A percentile compares a stretch with the other conserved stretches of the same genome.
Evolutionary conservation across 2,888 invertebrate genomes (phyloP).

Genomic region (Dynastes maya): DNA sequence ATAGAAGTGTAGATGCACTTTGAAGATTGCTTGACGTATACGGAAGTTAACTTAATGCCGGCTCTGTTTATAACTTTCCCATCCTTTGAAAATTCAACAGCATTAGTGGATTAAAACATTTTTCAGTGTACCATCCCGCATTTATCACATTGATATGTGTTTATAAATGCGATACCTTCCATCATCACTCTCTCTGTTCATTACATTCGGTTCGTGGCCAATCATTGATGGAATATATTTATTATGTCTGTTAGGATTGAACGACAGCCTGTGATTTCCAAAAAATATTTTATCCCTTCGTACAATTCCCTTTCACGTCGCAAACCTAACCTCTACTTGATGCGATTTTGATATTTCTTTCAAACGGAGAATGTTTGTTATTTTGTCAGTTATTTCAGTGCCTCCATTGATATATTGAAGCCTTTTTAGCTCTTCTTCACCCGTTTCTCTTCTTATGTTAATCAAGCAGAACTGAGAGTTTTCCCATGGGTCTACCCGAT

Average conservation of each 20-base stretch:
- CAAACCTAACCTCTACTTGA: conserved; percentile 8
- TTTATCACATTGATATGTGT: conserved; percentile 47
- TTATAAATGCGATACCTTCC: conserved; percentile 45
- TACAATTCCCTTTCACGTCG: not conserved
- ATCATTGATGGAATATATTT: conserved; percentile 20
- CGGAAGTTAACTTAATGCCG: not conserved
- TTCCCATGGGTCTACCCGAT: not conserved
- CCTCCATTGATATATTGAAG: conserved; percentile 5
- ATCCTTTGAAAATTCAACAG: not conserved
- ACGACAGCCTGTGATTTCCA: conserved; percentile 25
- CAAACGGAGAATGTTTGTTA: conserved; percentile 12
- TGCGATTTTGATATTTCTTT: conserved; percentile 19
- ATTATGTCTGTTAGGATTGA: conserved; percentile 22
- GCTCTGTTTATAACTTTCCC: not conserved
- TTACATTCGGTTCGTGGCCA: not conserved
- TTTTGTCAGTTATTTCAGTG: conserved; percentile 1
- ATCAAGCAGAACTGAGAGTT: not conserved
- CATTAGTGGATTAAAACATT: conserved; percentile 49
- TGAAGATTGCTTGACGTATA: too few species aligned
- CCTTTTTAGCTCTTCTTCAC: not conserved
- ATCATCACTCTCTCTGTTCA: conserved; percentile 19
- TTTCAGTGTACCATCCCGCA: conserved; percentile 38
- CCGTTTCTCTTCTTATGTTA: conserved; percentile 24
- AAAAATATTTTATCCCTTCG: conserved; percentile 15
- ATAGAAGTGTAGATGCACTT: too few species aligned